Evolutionary conservation across 2,888 invertebrate species (phyloP), one percentile per base, ranked within the genome.

Genomic region (Mimachlamys varia): DNA sequence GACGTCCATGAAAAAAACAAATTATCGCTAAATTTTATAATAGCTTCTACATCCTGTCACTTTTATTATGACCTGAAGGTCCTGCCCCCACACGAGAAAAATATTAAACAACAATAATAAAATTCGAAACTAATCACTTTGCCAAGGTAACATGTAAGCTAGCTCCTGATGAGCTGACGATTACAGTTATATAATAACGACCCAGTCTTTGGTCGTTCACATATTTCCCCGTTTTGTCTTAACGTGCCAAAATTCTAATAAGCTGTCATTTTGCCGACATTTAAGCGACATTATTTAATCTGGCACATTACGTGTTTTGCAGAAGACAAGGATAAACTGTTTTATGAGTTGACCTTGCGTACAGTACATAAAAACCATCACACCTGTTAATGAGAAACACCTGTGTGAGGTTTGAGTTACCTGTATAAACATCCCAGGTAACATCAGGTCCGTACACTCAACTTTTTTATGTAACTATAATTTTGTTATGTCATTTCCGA

Each of bases 371-470:
- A 76, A 76, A 76, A 76, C 27, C 76, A 15, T 12, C 76, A 12
- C 76, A 76, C 76, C 76, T 76, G 76, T 76, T 76, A 33, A 76
- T 27, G 7, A 33, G 76, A 33, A 76, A 76, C 76, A 76, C 27
- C 33, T 76, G 76, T 12, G 19, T 13, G 27, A 33, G 17, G 76
- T 76, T 33, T 76, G 13, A 0, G 76, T 76, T 33, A 76, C 76
- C 76, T 76, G 33, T 3, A 76, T 76, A 33, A 33, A 76, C 33
- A 22, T 15, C 33, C 12, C 17, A 76, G 76, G 76, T 76, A 33
- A 76, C 76, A 27, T 27, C 76, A 10, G 27, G 27, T 76, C 27
- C 33, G 7, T 10, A 76, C 76, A 15, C 2, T 33, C 76, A 76
- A 27, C 76, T 3, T 76, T n/a, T 76, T 76, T 76, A 76, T 76